Base-by-base conservation (phyloP, 2,888 invertebrate genomes). In the Tetropium fuscum region DNA sequence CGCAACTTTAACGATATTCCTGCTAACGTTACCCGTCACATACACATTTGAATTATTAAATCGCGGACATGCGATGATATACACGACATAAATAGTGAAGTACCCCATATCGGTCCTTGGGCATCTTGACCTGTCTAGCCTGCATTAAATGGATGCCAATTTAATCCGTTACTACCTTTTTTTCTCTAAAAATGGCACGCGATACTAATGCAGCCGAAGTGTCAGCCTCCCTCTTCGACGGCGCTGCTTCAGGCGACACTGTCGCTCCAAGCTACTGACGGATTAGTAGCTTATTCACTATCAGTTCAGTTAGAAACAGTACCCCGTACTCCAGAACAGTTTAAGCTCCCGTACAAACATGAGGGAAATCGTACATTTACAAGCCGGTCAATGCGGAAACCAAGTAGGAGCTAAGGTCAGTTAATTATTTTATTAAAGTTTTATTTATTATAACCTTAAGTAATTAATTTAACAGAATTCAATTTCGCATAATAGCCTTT, bases 341-440 rank as follows among this genome's bases (percentile, higher is more conserved):
- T 58, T 22, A 16, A 58, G 41, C 44, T 58, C 41, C 53, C 25
- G 22, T 44, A 32, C 22, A 25, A 82, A 70, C 69, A 95, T 95
- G 95, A 90, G 95, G 85, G 95, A 95, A 89, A 95, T 95, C 76
- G 93, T 95, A 70, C 94, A 95, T 83, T 85, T 95, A 66, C 95
- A 95, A 82, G 94, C 91, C 68, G 88, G 89, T 60, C 88, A 88
- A 79, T 89, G 89, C 78, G 88, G 88, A 68, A 89, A 89, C 80
- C 95, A 95, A 84, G 94, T 95, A 78, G 95, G 95, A 71, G 93
- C 94, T 63, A 95, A 95, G 91, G 95, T 94, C 80, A 82, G 78
- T 73, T n/a, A n/a, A n/a, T 47, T 49, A 43, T 56, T 53, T 20
- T 40, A 30, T 36, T 22, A 25, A 41, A 19, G 18, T 41, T 3